Evolutionary conservation across 2,113 vertebrate genomes (phyloP), one percentile per base, ranked within the genome.

Genomic region (Mastomys natalensis): DNA sequence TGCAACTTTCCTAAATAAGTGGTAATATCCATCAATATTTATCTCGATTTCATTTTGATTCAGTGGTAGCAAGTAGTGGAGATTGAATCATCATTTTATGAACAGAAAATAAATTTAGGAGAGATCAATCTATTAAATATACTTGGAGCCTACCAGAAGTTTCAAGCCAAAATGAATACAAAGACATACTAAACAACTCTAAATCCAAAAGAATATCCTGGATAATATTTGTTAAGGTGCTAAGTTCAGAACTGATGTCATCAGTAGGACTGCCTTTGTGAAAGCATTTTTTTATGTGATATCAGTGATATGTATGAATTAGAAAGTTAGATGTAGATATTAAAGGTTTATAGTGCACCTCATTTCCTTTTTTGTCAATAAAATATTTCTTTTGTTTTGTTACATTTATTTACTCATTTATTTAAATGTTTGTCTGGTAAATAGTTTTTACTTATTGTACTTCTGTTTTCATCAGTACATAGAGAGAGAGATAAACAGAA

Each of bases 271-370:
- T 64, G 19, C 3, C 15, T 64, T 76, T 80, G 11, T 89, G 17
- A 60, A 74, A 76, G 53, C 43, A n/a, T 8, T 60, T 90, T 90
- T 64, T 7, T 89, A 12, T 80, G 94, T 5, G 45, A 6, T 51
- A 48, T 48, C 34, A 87, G 51, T 93, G 26, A n/a, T 6, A 12
- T 74, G n/a, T 22, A 68, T 37, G 21, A n/a, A 19, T 72, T 58
- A 24, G 6, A 90, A 68, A 29, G 12, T 5, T 2, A 16, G 48
- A 3, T 7, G 5, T 31, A 13, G 40, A 78, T 5, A 0, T 1
- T 55, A 8, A 78, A 58, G 13, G 7, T 62, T 60, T 4, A 53
- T 48, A 53, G 62, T 93, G 87, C 31, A 64, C 55, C 76, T 82
- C 3, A 80, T 76, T 82, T 80, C 16, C 7, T 82, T 80, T 60